A percentile compares a stretch with the other conserved stretches of the same genome.
phyloP scores from a whole-genome alignment of 2,797 vertebrate species.

The Diplodus puntazzo region DNA sequence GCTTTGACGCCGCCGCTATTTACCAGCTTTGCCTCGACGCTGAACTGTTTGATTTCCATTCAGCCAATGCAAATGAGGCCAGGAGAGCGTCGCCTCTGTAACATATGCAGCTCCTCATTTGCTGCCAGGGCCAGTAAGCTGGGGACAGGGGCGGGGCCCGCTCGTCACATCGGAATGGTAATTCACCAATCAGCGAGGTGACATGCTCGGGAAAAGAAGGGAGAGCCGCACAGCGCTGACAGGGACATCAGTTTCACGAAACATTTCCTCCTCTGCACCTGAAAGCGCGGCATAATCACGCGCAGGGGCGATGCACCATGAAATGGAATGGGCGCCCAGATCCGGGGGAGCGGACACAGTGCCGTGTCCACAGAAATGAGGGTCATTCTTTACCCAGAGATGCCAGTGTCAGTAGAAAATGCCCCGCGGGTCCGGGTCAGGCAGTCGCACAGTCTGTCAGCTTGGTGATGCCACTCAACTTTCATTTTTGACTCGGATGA shows the following conservation, averaged over 20 bases:
- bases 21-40: conserved; percentile 82
- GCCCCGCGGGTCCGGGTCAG: conserved; percentile 67
- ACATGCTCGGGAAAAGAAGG: conserved; percentile 84
- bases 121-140: conserved; percentile 68
- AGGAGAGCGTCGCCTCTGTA: conserved; percentile 82
- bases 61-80: conserved; percentile 88
- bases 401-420: conserved; percentile 71
- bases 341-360: conserved; percentile 88
- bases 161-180: conserved; percentile 89
- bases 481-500: conserved; percentile 29
- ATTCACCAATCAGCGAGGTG: conserved; percentile 91
- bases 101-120: conserved; percentile 90
- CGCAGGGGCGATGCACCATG: conserved; percentile 89
- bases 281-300: conserved; percentile 90
- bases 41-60: conserved; percentile 87
- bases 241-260: conserved; percentile 95
- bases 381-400: conserved; percentile 87
- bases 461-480: conserved; percentile 33
- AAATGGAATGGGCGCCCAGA: conserved; percentile 91
- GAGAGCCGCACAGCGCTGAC: conserved; percentile 89
- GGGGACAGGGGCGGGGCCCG: conserved; percentile 77
- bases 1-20: conserved; percentile 80
- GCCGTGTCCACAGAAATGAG: conserved; percentile 90
- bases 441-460: conserved; percentile 43
- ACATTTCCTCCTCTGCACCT: conserved; percentile 93